Percentiles rank a stretch among this genome's conserved stretches.
Evolutionary conservation across 2,888 invertebrate genomes (phyloP).

Genomic region (Metallyticus violacea): DNA sequence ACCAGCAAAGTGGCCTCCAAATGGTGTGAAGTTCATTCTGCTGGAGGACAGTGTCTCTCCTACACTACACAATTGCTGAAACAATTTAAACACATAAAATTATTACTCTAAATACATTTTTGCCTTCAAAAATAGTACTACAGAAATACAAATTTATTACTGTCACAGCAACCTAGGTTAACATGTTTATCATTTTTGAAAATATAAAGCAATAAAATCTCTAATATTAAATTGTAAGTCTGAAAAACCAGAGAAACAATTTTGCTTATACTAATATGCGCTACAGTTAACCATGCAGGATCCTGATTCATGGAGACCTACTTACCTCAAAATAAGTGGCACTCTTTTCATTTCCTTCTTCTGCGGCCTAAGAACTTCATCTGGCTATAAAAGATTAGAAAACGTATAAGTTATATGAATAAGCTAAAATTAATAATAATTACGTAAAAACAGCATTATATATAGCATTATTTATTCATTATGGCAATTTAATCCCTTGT

Average conservation of each 20-base stretch:
- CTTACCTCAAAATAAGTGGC: constrained; percentile 35
- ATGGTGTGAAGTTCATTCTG: constrained; percentile 77
- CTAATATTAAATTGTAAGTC: neutral
- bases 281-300: neutral
- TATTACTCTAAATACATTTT: neutral
- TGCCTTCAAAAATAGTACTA: neutral
- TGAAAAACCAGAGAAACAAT: no score
- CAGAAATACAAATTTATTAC: neutral
- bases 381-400: constrained; percentile 13
- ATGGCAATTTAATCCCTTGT: constrained; percentile 27
- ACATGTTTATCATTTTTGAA: neutral
- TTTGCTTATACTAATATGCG: neutral
- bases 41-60: neutral
- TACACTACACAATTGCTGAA: neutral
- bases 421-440: neutral
- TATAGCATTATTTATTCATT: constrained; percentile 7
- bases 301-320: constrained; percentile 53
- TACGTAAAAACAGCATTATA: neutral
- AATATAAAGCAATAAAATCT: neutral
- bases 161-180: neutral
- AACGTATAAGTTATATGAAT: neutral
- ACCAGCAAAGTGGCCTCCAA: constrained; percentile 55
- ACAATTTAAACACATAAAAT: neutral
- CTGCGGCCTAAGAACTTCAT: constrained; percentile 25
- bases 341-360: constrained; percentile 25